phyloP scores from a whole-genome alignment of 1,140 invertebrate species.

The Drosophila asahinai region DNA sequence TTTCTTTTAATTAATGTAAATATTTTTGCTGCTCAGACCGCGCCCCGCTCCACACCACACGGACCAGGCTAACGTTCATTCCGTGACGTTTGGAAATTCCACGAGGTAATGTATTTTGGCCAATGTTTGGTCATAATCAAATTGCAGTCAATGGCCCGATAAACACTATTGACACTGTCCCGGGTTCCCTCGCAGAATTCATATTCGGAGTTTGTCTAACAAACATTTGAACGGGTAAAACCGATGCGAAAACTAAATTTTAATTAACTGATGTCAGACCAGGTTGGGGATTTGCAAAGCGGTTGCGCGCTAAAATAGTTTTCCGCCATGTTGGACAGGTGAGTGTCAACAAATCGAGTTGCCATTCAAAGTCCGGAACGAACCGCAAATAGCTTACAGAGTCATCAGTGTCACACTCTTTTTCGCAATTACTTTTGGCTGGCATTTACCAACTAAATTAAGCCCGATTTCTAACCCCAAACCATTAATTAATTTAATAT shows the following conservation, averaged over 20 bases:
- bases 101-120: conserved; percentile 49
- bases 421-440: conserved; percentile 53
- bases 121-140: conserved; percentile 73
- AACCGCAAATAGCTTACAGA: conserved; percentile 11
- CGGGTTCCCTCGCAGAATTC: neutral
- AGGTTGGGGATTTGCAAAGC: conserved; percentile 22
- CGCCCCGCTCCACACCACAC: neutral
- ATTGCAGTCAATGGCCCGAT: conserved; percentile 60
- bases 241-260: conserved; percentile 73
- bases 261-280: conserved; percentile 66
- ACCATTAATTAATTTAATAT: neutral
- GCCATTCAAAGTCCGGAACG: neutral
- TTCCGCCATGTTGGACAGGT: conserved; percentile 7
- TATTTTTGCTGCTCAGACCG: conserved; percentile 44
- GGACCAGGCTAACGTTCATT: conserved; percentile 19
- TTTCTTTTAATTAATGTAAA: conserved; percentile 77
- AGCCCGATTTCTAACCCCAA: neutral
- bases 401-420: conserved; percentile 12
- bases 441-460: conserved; percentile 25
- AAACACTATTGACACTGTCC: conserved; percentile 42
- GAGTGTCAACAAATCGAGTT: conserved; percentile 40
- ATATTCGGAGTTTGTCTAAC: conserved; percentile 14
- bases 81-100: conserved; percentile 1
- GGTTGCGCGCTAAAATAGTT: conserved; percentile 41
- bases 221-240: conserved; percentile 44